Evolutionary conservation across 2,113 vertebrate species (phyloP).

Genomic region (Aleadryas rufinucha): DNA sequence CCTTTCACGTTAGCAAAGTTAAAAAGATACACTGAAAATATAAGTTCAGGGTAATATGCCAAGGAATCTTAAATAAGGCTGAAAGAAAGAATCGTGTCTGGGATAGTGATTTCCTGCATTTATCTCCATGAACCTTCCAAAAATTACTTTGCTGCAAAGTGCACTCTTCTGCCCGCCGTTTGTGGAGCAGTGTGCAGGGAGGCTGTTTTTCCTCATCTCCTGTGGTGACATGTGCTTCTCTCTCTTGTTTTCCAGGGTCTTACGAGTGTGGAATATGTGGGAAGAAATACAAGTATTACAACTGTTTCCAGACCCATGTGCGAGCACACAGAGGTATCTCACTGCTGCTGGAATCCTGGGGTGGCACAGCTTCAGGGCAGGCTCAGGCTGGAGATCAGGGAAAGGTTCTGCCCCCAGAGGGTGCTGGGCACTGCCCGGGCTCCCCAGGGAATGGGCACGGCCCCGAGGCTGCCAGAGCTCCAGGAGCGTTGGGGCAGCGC

Average conservation of each 20-base stretch:
- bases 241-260: slow-evolving; percentile 82
- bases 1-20: slow-evolving; percentile 18
- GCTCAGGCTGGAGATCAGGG: neutral
- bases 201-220: neutral
- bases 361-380: neutral
- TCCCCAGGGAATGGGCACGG: neutral
- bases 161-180: neutral
- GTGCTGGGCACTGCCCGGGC: neutral
- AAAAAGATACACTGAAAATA: slow-evolving; percentile 12
- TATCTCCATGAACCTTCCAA: slow-evolving; percentile 18
- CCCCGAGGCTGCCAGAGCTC: neutral
- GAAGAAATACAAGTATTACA: slow-evolving; percentile 99
- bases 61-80: slow-evolving; percentile 25
- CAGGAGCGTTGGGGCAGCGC: neutral
- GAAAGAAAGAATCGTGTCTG: slow-evolving; percentile 7
- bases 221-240: neutral
- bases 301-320: slow-evolving; percentile 98
- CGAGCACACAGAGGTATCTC: slow-evolving; percentile 92
- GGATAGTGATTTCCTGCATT: slow-evolving; percentile 43
- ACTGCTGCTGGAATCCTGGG: neutral
- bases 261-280: slow-evolving; percentile 96
- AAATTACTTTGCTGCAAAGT: neutral
- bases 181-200: neutral
- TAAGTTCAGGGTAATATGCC: neutral
- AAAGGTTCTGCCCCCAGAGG: neutral